Evolutionary conservation across 2,113 vertebrate genomes (phyloP).

Genomic region (Brienomyrus longianalis): DNA sequence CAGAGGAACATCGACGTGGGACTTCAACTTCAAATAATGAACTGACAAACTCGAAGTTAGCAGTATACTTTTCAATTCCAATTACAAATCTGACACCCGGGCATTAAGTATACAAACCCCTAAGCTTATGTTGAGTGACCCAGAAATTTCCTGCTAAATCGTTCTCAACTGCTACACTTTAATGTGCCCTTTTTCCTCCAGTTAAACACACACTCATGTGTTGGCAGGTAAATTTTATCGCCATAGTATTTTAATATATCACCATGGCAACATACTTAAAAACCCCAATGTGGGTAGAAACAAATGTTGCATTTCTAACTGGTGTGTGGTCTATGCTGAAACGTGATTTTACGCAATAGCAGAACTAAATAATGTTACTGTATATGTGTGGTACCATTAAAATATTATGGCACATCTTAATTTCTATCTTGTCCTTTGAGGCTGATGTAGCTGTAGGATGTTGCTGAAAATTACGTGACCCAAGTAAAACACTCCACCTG

Average conservation of each 20-base stretch:
- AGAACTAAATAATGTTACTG: background rate
- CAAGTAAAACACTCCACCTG: background rate
- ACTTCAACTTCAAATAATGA: background rate
- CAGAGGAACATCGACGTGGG: background rate
- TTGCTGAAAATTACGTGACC: background rate
- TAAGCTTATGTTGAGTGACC: background rate
- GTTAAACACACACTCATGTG: background rate
- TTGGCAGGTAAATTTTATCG: background rate
- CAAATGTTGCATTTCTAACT: background rate
- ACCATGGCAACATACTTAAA: slow-evolving; percentile 4
- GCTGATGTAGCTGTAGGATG: background rate
- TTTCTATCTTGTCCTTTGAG: background rate
- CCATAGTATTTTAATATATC: background rate
- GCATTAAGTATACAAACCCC: background rate
- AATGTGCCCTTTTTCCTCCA: background rate
- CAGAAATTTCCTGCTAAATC: background rate
- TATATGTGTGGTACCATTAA: background rate
- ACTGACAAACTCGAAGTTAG: background rate
- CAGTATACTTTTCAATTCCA: background rate
- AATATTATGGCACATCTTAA: background rate
- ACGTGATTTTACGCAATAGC: background rate
- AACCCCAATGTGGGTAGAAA: background rate
- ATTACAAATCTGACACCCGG: background rate
- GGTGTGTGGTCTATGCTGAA: background rate
- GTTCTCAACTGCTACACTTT: background rate